Conservation (phyloP, 2,888 invertebrate genomes). For the Pyrgus malvae region DNA sequence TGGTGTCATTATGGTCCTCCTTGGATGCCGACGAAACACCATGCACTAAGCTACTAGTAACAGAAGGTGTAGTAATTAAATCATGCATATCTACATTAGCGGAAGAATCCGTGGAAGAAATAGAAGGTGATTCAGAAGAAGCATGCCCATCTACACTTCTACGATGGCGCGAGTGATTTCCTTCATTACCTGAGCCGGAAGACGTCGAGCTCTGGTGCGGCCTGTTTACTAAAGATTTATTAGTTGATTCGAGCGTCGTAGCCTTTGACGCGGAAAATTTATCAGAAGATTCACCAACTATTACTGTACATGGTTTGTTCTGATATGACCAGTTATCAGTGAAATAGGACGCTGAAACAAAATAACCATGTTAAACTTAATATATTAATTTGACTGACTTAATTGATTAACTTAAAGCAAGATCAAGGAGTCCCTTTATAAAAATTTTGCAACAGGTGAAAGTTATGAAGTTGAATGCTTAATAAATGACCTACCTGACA, state of each 20-base stretch:
- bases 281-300: constrained; percentile 90
- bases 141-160: constrained; percentile 86
- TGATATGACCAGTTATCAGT: constrained; percentile 91
- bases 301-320: constrained; percentile 91
- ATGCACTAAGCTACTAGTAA: constrained; percentile 73
- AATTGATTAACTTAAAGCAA: no score
- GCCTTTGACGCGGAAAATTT: constrained; percentile 86
- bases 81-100: constrained; percentile 77
- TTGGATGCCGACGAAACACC: constrained; percentile 56
- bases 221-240: constrained; percentile 84
- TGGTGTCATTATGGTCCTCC: constrained; percentile 38
- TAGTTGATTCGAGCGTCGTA: constrained; percentile 84
- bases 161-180: constrained; percentile 84
- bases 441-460: constrained; percentile 16
- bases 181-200: constrained; percentile 77
- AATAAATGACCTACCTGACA: constrained; percentile 90
- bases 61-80: constrained; percentile 65
- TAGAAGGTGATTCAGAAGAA: constrained; percentile 61
- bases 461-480: neutral
- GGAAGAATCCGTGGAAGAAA: constrained; percentile 66
- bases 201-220: constrained; percentile 83
- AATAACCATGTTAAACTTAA: no score
- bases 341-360: constrained; percentile 87
- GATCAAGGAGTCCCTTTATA: no score
- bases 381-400: no score